Conservation (phyloP, 2,113 vertebrate genomes). For the Terrapene triunguis region DNA sequence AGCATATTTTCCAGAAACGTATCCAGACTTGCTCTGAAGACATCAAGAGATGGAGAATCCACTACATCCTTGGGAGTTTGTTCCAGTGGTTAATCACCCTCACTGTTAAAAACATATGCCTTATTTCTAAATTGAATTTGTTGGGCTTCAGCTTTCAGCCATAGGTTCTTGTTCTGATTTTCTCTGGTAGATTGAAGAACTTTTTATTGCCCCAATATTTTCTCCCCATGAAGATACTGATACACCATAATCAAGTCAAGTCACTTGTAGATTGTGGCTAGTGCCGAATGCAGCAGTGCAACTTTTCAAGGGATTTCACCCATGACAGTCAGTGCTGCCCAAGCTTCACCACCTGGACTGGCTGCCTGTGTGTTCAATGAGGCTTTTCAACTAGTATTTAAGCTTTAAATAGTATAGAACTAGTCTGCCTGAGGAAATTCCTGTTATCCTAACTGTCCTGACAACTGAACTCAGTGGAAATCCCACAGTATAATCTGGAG, state of each 20-base stretch:
- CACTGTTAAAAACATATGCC: neutral
- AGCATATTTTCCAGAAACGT: neutral
- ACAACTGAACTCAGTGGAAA: neutral
- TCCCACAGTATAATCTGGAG: neutral
- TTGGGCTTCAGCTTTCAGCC: neutral
- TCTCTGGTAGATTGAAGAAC: neutral
- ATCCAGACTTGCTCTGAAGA: neutral
- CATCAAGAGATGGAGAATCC: neutral
- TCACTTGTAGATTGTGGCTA: rapidly evolving
- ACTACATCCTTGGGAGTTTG: neutral
- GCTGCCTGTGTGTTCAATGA: neutral
- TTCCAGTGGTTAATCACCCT: neutral
- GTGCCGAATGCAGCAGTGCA: neutral
- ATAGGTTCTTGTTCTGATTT: neutral
- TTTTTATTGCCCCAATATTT: neutral
- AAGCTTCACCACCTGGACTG: neutral
- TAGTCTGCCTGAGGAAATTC: neutral
- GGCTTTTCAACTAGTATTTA: neutral
- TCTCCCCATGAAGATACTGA: neutral
- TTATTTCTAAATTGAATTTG: neutral
- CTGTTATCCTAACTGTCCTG: neutral
- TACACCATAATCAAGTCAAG: neutral
- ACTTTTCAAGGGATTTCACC: neutral
- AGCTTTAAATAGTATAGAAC: no score
- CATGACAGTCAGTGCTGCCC: neutral